Percentiles rank a stretch among this genome's conserved stretches.
Conservation (phyloP, 23 tunicate species). For the Halocynthia aurantium region DNA sequence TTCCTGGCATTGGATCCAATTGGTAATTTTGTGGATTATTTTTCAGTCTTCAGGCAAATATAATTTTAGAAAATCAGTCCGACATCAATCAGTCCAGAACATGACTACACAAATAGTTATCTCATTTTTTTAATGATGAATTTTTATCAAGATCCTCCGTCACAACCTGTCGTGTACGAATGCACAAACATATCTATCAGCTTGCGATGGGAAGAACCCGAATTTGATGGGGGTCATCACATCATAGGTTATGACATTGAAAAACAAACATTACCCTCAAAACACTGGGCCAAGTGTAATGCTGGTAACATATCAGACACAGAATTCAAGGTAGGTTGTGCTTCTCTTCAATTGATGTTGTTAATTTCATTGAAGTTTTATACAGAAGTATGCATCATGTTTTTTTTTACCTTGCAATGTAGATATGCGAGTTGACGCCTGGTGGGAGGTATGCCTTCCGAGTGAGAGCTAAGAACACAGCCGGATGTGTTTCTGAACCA, state of each 20-base stretch:
- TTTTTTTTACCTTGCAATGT: background rate
- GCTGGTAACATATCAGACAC: constrained; percentile 15
- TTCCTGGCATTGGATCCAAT: constrained; percentile 17
- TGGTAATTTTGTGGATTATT: background rate
- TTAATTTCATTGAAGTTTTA: background rate
- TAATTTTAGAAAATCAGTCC: too few species aligned
- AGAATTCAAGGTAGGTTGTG: constrained; percentile 10
- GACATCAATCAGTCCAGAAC: too few species aligned
- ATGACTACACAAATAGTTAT: too few species aligned
- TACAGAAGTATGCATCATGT: background rate
- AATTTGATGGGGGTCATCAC: constrained; percentile 21
- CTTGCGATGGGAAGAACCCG: constrained; percentile 28
- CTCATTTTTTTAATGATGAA: background rate
- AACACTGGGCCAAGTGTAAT: constrained; percentile 11
- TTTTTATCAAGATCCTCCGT: background rate
- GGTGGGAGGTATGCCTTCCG: constrained; percentile 25
- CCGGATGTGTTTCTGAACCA: constrained; percentile 75
- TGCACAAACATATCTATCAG: constrained; percentile 13
- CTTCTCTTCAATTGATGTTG: background rate
- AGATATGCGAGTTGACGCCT: constrained; percentile 15
- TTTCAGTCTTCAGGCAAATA: too few species aligned
- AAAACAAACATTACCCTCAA: constrained; percentile 15
- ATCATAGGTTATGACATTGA: constrained; percentile 18
- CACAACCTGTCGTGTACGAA: constrained; percentile 3
- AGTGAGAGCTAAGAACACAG: constrained; percentile 80